Conservation (phyloP, 2,888 invertebrate genomes). For the Malthinus seriepunctatus region DNA sequence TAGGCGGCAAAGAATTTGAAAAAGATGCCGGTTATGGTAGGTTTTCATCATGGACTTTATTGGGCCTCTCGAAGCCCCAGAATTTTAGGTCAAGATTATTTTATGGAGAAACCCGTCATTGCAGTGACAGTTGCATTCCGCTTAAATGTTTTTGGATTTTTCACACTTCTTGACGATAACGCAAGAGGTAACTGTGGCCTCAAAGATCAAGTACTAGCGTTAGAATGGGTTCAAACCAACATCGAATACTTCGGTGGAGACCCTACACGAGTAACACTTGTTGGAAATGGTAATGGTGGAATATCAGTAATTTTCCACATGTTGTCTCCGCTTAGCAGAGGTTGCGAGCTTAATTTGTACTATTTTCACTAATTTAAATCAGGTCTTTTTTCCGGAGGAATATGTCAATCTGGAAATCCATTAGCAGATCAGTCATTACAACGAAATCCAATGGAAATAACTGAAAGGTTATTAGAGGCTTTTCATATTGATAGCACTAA, state of each 20-base stretch:
- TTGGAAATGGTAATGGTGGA: slow-evolving; percentile 39
- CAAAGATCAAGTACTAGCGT: slow-evolving; percentile 38
- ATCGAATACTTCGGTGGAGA: slow-evolving; percentile 37
- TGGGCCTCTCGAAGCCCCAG: no score
- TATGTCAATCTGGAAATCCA: slow-evolving; percentile 38
- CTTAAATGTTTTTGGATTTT: slow-evolving; percentile 12
- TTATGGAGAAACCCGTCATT: slow-evolving; percentile 2
- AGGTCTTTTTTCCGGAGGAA: slow-evolving; percentile 34
- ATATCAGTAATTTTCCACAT: slow-evolving; percentile 36
- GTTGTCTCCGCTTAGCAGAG: slow-evolving; percentile 29
- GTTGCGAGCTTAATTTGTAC: slow-evolving; percentile 1
- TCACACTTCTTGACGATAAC: slow-evolving; percentile 30
- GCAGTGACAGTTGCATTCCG: slow-evolving; percentile 1
- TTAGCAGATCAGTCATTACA: slow-evolving; percentile 35
- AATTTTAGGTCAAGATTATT: slow-evolving; percentile 13
- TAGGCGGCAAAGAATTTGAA: neutral
- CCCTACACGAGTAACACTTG: slow-evolving; percentile 34
- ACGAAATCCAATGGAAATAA: slow-evolving; percentile 22
- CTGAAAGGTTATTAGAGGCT: slow-evolving; percentile 23
- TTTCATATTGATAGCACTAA: slow-evolving; percentile 25
- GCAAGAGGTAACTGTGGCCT: slow-evolving; percentile 38
- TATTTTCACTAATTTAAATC: no score
- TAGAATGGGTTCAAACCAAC: slow-evolving; percentile 38
- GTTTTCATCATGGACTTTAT: slow-evolving; percentile 7
- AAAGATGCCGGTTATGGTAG: slow-evolving; percentile 1